Conservation (phyloP, 2,113 vertebrate genomes). For the Anseranas semipalmata region DNA sequence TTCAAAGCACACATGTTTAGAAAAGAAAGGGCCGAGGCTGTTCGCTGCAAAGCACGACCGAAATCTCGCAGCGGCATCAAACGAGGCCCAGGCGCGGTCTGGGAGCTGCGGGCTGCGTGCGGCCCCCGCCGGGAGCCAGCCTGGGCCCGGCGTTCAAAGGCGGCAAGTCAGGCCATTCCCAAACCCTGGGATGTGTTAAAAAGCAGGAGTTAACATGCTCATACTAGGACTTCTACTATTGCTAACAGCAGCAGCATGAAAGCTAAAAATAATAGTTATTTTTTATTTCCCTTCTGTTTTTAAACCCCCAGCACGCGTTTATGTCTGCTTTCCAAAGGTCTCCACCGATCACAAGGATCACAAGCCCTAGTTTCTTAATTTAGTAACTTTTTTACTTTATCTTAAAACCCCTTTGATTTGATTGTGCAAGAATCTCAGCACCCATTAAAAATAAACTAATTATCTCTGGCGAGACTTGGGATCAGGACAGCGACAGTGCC, state of each 20-base stretch:
- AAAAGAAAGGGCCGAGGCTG: conserved; percentile 70
- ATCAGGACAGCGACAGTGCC: neutral
- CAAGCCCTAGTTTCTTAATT: conserved; percentile 42
- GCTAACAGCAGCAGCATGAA: neutral
- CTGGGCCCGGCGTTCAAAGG: neutral
- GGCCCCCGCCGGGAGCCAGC: neutral
- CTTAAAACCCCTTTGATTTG: conserved; percentile 41
- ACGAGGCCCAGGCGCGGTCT: neutral
- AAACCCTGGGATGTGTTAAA: neutral
- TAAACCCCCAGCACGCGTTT: neutral
- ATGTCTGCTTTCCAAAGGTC: neutral
- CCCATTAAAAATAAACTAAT: conserved; percentile 66
- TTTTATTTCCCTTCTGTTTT: neutral
- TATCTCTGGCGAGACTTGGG: neutral
- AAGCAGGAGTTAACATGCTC: neutral
- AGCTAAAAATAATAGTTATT: neutral
- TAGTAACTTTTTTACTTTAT: conserved; percentile 36
- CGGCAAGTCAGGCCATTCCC: neutral
- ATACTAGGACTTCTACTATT: rapidly evolving
- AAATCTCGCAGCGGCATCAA: conserved; percentile 66
- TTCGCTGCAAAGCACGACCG: conserved; percentile 56
- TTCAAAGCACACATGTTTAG: conserved; percentile 79
- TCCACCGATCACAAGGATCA: neutral
- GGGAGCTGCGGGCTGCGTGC: neutral
- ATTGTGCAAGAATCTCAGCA: conserved; percentile 30